Conservation (phyloP, 35 echinoderm and acorn worm species). For the Ptychodera flava region DNA sequence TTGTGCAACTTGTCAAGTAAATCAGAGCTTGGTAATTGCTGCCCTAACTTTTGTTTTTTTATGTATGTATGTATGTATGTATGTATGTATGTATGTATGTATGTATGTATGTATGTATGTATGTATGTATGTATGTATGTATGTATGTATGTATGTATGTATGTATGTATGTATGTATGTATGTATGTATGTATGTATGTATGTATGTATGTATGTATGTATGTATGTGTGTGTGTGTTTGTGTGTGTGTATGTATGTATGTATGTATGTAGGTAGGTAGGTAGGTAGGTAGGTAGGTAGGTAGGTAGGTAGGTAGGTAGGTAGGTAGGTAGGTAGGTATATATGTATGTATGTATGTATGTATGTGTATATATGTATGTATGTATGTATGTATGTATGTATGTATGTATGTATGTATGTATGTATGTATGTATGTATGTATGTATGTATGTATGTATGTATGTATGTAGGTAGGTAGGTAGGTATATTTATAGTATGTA, state of each 20-base stretch:
- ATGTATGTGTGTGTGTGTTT: background rate
- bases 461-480: background rate
- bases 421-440: background rate
- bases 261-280: background rate
- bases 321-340: background rate
- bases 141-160: constrained; percentile 2
- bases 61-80: constrained; percentile 2
- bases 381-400: constrained; percentile 2
- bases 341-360: background rate
- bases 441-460: background rate
- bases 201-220: constrained; percentile 2
- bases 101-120: constrained; percentile 2
- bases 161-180: constrained; percentile 2
- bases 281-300: background rate
- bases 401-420: constrained; percentile 2
- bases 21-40: no score
- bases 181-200: background rate
- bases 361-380: background rate
- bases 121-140: constrained; percentile 2
- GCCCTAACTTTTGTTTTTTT: no score
- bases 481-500: background rate
- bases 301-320: background rate
- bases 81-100: constrained; percentile 2
- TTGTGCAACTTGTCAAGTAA: no score
- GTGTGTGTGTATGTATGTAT: background rate